These are phyloP conservation scores for Syrrhaptes paradoxus DNA, from an alignment of 2,113 vertebrate genomes.

Conservation along the genomic window DNA sequence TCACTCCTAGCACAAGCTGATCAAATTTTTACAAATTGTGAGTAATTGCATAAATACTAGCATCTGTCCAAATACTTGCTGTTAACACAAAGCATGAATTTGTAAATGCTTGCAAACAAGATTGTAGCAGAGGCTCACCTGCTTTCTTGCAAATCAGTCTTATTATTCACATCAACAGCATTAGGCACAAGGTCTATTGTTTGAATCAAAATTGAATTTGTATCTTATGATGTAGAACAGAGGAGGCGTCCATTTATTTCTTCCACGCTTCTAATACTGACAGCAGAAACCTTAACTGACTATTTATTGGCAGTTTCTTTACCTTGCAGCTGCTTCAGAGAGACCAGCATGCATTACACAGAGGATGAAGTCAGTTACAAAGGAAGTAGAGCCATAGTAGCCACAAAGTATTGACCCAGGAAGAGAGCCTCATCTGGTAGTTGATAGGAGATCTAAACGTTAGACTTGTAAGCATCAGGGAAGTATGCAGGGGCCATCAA, in stretches of 20 bases:
- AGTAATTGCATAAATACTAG: neutral
- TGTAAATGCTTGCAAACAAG: neutral
- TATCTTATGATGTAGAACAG: neutral
- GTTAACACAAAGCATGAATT: neutral
- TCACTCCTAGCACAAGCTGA: neutral
- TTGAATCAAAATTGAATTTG: neutral
- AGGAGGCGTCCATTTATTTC: neutral
- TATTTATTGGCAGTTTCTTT: neutral
- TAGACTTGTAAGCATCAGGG: neutral
- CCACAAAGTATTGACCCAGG: neutral
- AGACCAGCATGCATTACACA: neutral
- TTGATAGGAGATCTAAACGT: neutral
- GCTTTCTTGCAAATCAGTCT: neutral
- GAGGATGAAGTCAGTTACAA: neutral
- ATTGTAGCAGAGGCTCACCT: neutral
- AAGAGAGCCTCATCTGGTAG: neutral
- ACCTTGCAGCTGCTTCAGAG: neutral
- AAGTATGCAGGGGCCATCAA: neutral
- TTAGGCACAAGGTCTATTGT: neutral
- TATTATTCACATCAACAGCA: neutral
- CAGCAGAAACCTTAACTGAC: neutral
- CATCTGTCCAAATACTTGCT: neutral
- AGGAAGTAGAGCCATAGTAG: neutral
- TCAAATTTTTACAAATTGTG: neutral
- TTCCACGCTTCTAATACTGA: neutral